Percentiles rank a stretch among this genome's conserved stretches.
These are phyloP conservation scores for Matsumurasca onukii DNA, from an alignment of 1,140 invertebrate species.

Conservation along the genomic window DNA sequence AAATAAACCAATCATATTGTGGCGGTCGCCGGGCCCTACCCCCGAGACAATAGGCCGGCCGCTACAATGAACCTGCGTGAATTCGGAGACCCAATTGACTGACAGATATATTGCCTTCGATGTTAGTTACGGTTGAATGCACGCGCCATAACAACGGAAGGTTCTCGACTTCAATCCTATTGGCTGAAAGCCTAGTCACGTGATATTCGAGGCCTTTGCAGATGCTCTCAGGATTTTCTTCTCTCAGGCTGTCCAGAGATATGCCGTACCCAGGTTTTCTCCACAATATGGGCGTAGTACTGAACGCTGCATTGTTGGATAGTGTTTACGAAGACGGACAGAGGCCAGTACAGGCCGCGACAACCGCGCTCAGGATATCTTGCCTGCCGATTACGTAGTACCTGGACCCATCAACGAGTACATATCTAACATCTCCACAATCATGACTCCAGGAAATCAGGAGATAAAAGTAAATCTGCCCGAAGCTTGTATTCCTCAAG, in stretches of 20 bases:
- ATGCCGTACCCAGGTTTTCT: neutral
- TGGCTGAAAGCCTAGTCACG: no score
- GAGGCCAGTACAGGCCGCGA: neutral
- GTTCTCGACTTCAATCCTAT: no score
- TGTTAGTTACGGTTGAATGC: no score
- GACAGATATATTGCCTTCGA: no score
- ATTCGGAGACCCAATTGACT: no score
- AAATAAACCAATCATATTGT: no score
- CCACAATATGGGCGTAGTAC: neutral
- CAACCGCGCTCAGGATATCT: neutral
- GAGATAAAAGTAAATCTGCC: conserved; percentile 11
- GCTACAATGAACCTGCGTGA: no score
- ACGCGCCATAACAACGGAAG: no score
- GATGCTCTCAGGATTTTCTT: no score
- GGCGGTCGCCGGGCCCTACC: no score
- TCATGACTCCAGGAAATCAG: neutral
- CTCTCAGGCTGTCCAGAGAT: neutral
- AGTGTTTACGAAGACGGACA: neutral
- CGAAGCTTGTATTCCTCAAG: neutral
- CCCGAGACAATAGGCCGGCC: no score
- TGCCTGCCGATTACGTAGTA: neutral
- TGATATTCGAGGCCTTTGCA: no score
- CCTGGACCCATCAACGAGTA: neutral
- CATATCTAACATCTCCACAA: neutral
- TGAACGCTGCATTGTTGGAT: neutral